Evolutionary conservation across 92 coral and sea anemone species (phyloP).

Genomic region (Heteractis magnifica): DNA sequence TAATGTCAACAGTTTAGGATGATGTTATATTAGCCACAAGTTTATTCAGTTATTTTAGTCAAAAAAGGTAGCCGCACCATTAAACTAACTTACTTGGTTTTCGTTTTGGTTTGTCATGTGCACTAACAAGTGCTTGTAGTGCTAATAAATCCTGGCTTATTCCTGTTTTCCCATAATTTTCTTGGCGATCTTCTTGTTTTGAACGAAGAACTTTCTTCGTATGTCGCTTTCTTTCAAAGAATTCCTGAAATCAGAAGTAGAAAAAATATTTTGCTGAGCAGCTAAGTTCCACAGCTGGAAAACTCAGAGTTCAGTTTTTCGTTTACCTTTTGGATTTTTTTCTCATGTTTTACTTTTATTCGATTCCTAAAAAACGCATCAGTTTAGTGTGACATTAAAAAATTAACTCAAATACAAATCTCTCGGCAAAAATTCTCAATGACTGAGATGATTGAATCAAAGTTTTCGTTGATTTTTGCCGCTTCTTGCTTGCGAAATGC

Average conservation of each 20-base stretch:
- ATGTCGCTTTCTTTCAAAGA: constrained; percentile 44
- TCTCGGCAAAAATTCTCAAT: background rate
- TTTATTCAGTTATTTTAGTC: too few relatives aligned
- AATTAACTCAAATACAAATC: background rate
- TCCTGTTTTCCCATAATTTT: constrained; percentile 6
- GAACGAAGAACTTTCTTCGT: constrained; percentile 27
- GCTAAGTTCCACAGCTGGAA: background rate
- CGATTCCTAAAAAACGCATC: constrained; percentile 15
- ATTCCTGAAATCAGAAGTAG: constrained; percentile 18
- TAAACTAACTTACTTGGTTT: constrained; percentile 19
- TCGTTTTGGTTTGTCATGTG: constrained; percentile 23
- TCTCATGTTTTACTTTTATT: constrained; percentile 35
- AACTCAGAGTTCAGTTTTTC: background rate
- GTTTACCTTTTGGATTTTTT: constrained; percentile 37
- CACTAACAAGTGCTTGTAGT: constrained; percentile 21
- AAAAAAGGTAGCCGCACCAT: background rate
- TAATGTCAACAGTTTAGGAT: too few relatives aligned
- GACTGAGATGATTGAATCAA: too few relatives aligned
- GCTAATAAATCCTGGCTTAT: constrained; percentile 41
- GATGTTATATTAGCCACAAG: too few relatives aligned
- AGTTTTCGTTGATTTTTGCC: background rate
- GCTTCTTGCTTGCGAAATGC: background rate
- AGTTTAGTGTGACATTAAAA: background rate
- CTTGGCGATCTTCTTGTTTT: background rate
- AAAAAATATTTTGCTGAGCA: background rate